Evolutionary conservation across 2,888 invertebrate species (phyloP), one percentile per base, ranked within the genome.

Genomic region (Leucoptera coffeella): DNA sequence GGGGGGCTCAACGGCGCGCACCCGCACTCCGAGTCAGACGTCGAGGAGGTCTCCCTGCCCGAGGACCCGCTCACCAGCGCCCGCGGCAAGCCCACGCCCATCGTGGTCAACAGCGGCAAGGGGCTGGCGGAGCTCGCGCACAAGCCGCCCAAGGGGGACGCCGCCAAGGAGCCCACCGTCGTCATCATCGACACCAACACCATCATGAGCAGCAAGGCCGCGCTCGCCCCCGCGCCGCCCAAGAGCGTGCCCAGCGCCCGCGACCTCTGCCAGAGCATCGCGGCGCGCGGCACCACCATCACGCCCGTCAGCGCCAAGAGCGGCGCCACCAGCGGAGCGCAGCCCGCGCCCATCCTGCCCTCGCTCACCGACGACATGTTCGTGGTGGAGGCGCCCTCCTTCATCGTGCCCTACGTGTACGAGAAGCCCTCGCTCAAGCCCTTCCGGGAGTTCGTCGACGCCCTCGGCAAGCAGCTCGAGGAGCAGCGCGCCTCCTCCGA

Each of bases 391-490:
- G 91, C 91, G 14, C 91, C 92, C 7, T 90, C 90, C 19, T 91
- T 92, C 47, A 91, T 92, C 51, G 91, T 92, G 36, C 92, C 92
- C 19, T 92, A 91, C 54, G 88, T 91, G 9, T 91, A 91, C 60
- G 91, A 92, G 53, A 91, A 91, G 52, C 88, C 90, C 12, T 89
- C 91, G 1, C 60, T 85, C 2, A 83, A 85, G 44, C 84, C 85
- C 32, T 75, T 91, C 33, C 82, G 81, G 47, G 81, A 84, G 35
- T 82, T 83, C 50, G 77, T 87, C 15, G 73, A 73, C 26, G 78
- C 80, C 45, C 59, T 84, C 32, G 79, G 78, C 12, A 74, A 76
- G 32, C 77, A 78, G 42, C 67, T 84, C 27, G 77, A 79, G 38
- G 46, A 69, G 37, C 37, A 60, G 4, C 60, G 61, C 39, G 31